phyloP scores from a whole-genome alignment of 2,888 invertebrate species.

The Rhabditophanes sp. region DNA sequence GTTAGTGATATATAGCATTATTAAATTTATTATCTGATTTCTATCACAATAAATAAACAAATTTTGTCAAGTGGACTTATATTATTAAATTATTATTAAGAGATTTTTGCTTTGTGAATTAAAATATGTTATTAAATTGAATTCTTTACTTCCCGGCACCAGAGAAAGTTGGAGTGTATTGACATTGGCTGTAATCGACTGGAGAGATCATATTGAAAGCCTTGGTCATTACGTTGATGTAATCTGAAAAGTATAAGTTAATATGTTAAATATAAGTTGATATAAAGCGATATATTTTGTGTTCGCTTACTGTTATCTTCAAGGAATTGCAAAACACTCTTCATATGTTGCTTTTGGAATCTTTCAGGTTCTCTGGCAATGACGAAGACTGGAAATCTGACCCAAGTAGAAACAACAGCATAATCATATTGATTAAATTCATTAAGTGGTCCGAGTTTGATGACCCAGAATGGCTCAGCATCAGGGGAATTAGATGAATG shows the following conservation, averaged over 20 bases:
- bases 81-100: too few species aligned
- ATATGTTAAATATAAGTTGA: neutral
- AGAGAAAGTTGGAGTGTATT: constrained; percentile 44
- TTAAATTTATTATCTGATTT: too few species aligned
- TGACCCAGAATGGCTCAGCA: constrained; percentile 45
- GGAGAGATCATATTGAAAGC: constrained; percentile 45
- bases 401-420: constrained; percentile 37
- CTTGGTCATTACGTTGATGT: constrained; percentile 45
- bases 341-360: constrained; percentile 40
- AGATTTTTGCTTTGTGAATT: too few species aligned
- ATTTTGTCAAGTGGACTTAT: too few species aligned
- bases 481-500: constrained; percentile 44
- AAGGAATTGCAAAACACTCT: constrained; percentile 42
- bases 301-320: constrained; percentile 41
- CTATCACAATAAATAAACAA: too few species aligned
- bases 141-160: constrained; percentile 37
- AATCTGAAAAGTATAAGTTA: constrained; percentile 25
- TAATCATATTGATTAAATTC: constrained; percentile 46
- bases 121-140: too few species aligned
- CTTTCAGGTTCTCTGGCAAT: constrained; percentile 43
- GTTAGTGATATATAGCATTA: too few species aligned
- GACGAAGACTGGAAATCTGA: constrained; percentile 43
- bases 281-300: constrained; percentile 3
- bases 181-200: constrained; percentile 44
- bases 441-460: constrained; percentile 45